A percentile compares a stretch with the other conserved stretches of the same genome.
phyloP scores from a whole-genome alignment of 2,888 invertebrate genomes.

The Standfussiana lucernea region DNA sequence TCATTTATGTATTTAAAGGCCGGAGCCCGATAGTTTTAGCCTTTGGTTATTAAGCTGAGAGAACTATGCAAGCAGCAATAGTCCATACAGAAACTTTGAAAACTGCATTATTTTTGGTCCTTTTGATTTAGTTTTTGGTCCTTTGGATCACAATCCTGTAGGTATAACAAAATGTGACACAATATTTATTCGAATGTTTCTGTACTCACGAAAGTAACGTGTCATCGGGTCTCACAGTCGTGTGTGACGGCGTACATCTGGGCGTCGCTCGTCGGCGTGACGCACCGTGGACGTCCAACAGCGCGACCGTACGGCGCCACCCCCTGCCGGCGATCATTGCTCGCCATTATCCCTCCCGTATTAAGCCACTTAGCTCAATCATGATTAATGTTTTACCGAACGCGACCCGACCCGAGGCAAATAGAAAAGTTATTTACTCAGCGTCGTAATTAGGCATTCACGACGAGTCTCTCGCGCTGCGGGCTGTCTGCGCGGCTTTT shows the following conservation, averaged over 20 bases:
- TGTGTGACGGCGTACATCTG: constrained; percentile 53
- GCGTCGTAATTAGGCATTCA: constrained; percentile 90
- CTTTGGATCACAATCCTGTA: neutral
- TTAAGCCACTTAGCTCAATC: constrained; percentile 91
- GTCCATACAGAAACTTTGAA: neutral
- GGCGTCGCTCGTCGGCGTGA: constrained; percentile 72
- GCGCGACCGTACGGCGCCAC: constrained; percentile 86
- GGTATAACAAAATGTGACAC: neutral
- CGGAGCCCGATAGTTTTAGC: constrained; percentile 66
- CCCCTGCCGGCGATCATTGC: constrained; percentile 89
- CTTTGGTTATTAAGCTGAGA: constrained; percentile 58
- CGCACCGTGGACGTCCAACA: constrained; percentile 82
- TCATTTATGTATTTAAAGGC: constrained; percentile 75
- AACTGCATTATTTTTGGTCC: neutral
- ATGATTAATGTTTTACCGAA: constrained; percentile 91
- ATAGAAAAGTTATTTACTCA: constrained; percentile 90
- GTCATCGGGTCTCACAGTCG: constrained; percentile 20
- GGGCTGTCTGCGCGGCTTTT: constrained; percentile 84
- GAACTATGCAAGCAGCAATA: constrained; percentile 20
- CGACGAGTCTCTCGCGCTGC: constrained; percentile 85
- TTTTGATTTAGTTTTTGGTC: neutral
- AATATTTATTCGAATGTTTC: neutral
- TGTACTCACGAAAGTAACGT: constrained; percentile 2
- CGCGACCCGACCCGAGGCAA: constrained; percentile 87
- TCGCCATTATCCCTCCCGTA: constrained; percentile 89